phyloP scores from a whole-genome alignment of 2,888 invertebrate genomes.

The Itoplectis maculator region DNA sequence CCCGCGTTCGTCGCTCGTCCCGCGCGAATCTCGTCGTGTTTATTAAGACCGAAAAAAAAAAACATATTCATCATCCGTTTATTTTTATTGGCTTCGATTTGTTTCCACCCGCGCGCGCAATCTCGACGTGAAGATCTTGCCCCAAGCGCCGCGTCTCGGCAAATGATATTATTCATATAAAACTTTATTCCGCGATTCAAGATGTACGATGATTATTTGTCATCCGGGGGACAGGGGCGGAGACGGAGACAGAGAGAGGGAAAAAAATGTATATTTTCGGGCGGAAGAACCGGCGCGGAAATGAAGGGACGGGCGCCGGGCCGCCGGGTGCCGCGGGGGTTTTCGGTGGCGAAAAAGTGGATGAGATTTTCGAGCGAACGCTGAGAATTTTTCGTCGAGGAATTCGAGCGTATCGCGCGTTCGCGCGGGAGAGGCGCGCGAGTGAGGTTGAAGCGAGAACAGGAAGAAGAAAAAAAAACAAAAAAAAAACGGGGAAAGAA shows the following conservation, averaged over 20 bases:
- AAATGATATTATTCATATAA: slow-evolving; percentile 6
- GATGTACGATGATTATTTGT: slow-evolving; percentile 8
- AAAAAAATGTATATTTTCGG: slow-evolving; percentile 5
- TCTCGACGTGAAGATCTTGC: too few species aligned
- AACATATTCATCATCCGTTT: background rate
- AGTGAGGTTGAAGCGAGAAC: slow-evolving; percentile 14
- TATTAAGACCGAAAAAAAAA: background rate
- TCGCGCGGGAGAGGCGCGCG: background rate
- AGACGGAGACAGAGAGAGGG: background rate
- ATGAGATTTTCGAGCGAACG: slow-evolving; percentile 35
- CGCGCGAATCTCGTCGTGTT: background rate
- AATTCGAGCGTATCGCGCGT: slow-evolving; percentile 35
- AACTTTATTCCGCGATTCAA: slow-evolving; percentile 4
- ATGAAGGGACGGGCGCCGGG: background rate
- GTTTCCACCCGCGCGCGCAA: background rate
- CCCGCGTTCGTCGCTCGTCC: background rate
- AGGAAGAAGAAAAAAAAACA: background rate
- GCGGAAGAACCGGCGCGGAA: slow-evolving; percentile 1
- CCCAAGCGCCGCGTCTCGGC: too few species aligned
- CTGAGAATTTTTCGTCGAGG: slow-evolving; percentile 37
- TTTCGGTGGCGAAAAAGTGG: background rate
- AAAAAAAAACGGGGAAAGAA: slow-evolving; percentile 12
- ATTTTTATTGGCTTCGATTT: background rate
- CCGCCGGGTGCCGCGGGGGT: too few species aligned
- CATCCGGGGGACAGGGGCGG: background rate